Evolutionary conservation across 2,888 invertebrate genomes (phyloP).

Genomic region (Hemicrepidius hirtus): DNA sequence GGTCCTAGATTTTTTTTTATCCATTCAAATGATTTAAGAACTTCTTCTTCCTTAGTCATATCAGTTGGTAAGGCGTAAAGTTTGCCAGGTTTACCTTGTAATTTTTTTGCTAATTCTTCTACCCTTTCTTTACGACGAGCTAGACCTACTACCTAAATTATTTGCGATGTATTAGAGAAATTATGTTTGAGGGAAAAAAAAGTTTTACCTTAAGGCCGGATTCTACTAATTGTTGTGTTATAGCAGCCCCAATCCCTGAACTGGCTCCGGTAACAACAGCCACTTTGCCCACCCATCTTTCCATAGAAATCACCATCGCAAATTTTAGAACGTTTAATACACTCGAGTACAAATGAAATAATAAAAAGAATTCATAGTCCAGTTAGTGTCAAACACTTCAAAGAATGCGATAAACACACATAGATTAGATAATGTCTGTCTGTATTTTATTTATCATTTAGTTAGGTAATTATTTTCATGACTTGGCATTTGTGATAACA

Average conservation of each 20-base stretch:
- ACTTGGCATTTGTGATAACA: too few relatives aligned
- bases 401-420: too few relatives aligned
- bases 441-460: too few relatives aligned
- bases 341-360: neutral
- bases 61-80: conserved; percentile 54
- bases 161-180: too few relatives aligned
- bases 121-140: conserved; percentile 53
- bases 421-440: too few relatives aligned
- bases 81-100: conserved; percentile 46
- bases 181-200: too few relatives aligned
- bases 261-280: conserved; percentile 32
- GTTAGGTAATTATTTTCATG: too few relatives aligned
- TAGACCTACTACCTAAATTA: conserved; percentile 56
- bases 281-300: conserved; percentile 27
- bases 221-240: conserved; percentile 18
- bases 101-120: conserved; percentile 46
- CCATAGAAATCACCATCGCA: conserved; percentile 26
- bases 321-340: too few relatives aligned
- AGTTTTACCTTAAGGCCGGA: conserved; percentile 15
- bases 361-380: too few relatives aligned
- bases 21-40: conserved; percentile 55
- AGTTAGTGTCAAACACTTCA: too few relatives aligned
- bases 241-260: conserved; percentile 29
- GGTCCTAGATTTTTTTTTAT: conserved; percentile 56
- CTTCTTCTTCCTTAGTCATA: conserved; percentile 57